Evolutionary conservation across 2,113 vertebrate species (phyloP).

Genomic region (Cololabis saira): DNA sequence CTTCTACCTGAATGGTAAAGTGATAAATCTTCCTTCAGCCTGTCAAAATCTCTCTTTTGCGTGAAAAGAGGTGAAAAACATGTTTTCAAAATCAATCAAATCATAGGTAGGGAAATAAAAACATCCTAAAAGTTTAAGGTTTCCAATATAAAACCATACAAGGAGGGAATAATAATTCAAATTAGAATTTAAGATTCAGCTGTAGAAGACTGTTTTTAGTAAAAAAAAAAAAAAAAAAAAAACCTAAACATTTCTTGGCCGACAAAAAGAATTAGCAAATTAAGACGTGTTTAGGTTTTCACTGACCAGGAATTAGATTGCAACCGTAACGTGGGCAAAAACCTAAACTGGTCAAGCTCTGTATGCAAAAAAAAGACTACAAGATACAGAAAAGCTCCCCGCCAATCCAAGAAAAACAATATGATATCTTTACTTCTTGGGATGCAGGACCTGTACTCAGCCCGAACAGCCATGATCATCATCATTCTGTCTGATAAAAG

Average conservation of each 20-base stretch:
- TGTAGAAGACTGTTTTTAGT: constrained; percentile 1
- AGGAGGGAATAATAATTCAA: not conserved
- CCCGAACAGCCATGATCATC: too few species aligned
- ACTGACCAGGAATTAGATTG: not conserved
- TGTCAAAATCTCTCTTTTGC: too few species aligned
- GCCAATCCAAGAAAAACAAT: constrained; percentile 1
- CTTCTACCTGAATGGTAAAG: not conserved
- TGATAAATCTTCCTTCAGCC: not conserved
- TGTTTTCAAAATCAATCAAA: too few species aligned
- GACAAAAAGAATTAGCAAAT: too few species aligned
- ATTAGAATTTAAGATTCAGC: not conserved
- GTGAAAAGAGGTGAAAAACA: not conserved
- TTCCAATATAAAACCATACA: not conserved
- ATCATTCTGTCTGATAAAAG: too few species aligned
- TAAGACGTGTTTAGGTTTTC: too few species aligned
- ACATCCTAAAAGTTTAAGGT: not conserved
- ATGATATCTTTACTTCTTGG: constrained; percentile 14
- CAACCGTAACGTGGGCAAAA: not conserved
- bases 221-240: too few species aligned
- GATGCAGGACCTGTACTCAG: constrained; percentile 19
- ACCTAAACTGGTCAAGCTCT: not conserved
- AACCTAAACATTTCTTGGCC: too few species aligned
- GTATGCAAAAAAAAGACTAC: not conserved
- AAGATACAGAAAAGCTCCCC: constrained; percentile 8
- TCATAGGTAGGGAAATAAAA: too few species aligned